A percentile compares a stretch with the other conserved stretches of the same genome.
phyloP scores from a whole-genome alignment of 2,113 vertebrate species.

The Ameiurus melas region DNA sequence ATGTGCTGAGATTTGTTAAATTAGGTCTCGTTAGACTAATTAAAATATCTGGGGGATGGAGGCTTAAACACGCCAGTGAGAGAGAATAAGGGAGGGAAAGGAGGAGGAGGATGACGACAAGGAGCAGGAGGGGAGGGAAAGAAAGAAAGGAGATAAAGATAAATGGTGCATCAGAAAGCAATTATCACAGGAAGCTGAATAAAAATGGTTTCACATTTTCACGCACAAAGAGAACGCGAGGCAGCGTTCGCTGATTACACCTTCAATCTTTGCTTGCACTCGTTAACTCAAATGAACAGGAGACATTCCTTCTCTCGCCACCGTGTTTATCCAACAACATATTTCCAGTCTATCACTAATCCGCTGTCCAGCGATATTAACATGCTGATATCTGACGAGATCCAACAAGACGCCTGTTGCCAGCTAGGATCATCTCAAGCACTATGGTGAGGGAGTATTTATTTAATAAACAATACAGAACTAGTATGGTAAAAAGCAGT shows the following conservation, averaged over 20 bases:
- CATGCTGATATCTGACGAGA: neutral
- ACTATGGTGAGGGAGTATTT: neutral
- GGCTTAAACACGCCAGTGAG: constrained; percentile 42
- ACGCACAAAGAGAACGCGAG: constrained; percentile 55
- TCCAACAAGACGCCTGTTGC: neutral
- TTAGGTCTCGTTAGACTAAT: constrained; percentile 53
- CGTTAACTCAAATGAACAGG: constrained; percentile 37
- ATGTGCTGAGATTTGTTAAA: constrained; percentile 50
- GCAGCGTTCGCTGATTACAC: constrained; percentile 57
- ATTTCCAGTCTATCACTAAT: constrained; percentile 32
- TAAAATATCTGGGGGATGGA: constrained; percentile 56
- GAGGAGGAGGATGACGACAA: neutral
- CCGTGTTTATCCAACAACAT: constrained; percentile 48
- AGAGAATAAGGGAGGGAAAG: constrained; percentile 21
- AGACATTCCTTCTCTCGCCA: constrained; percentile 25
- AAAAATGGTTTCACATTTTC: constrained; percentile 64
- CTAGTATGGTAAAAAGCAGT: neutral
- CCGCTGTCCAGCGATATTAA: constrained; percentile 13
- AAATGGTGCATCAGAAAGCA: constrained; percentile 61
- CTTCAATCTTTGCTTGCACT: constrained; percentile 41
- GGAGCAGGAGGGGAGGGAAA: constrained; percentile 34
- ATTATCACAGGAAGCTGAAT: constrained; percentile 69
- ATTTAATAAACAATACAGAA: neutral
- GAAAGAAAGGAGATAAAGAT: constrained; percentile 52
- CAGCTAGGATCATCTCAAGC: neutral